Base-by-base conservation (phyloP, 2,888 invertebrate genomes). In the Cabera pusaria region DNA sequence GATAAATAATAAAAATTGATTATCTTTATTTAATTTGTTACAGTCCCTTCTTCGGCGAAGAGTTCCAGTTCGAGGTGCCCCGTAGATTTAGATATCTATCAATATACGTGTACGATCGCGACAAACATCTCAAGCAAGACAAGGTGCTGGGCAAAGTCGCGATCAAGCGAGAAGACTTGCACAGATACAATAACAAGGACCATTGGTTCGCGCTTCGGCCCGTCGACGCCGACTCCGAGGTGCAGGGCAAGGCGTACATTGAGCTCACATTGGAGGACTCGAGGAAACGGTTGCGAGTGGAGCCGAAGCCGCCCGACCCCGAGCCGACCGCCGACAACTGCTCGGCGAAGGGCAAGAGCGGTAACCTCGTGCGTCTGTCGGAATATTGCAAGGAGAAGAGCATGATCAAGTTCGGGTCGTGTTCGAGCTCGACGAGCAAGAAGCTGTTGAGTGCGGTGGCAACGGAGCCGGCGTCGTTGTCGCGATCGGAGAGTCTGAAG, bases 51-150 rank as follows among this genome's bases (percentile, higher is more conserved):
- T 97, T 96, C 79, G 96, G 96, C 46, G 97, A 97, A 76, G 97
- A 97, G 81, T 97, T 96, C 87, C 95, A 96, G 77, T 97, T 97
- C 74, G 96, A 97, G 81, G 96, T 97, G 55, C 97, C 97, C 28
- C 91, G 96, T 62, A 92, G 94, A 78, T 97, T 97, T 87, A 93
- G 97, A 59, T 96, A 94, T 84, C 91, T 97, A 44, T 95, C 96
- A 54, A 93, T 97, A 62, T 97, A 96, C 83, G 93, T 97, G 62
- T 96, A 94, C 86, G 97, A 97, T 76, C 91, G 95, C 53, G 96
- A 96, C 79, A 91, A 94, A 52, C 94, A 94, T 64, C 91, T 94
- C 77, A 96, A 95, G 72, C 95, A 95, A 72, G 95, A 96, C 78
- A 95, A 95, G 80, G 92, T 94, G 52, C 85, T 95, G 61, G 95